Evolutionary conservation across 2,797 vertebrate genomes (phyloP).

Genomic region (Dermochelys coriacea): DNA sequence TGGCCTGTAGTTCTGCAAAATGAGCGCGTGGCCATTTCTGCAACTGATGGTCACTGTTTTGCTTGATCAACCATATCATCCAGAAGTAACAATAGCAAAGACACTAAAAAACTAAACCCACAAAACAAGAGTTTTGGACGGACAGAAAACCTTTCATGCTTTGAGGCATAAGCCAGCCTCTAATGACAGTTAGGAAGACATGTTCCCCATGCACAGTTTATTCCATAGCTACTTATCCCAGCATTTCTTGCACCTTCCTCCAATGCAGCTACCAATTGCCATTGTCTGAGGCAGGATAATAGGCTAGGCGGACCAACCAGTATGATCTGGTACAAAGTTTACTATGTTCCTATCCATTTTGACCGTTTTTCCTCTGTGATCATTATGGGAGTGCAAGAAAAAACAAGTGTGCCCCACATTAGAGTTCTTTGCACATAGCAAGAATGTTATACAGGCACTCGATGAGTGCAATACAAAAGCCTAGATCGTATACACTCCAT

Average conservation of each 20-base stretch:
- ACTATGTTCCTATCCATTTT: neutral
- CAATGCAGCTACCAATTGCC: neutral
- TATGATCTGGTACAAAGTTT: neutral
- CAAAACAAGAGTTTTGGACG: neutral
- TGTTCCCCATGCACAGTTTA: neutral
- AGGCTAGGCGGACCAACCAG: neutral
- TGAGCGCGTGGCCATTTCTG: neutral
- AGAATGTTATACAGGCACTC: neutral
- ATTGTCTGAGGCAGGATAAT: neutral
- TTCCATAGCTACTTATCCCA: neutral
- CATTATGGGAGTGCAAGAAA: neutral
- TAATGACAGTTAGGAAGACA: neutral
- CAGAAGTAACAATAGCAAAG: neutral
- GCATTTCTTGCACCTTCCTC: neutral
- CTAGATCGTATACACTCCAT: accelerated
- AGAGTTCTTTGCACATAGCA: neutral
- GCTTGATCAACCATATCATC: neutral
- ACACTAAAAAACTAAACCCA: neutral
- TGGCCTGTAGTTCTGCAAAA: neutral
- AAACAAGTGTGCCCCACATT: neutral
- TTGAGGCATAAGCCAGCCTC: neutral
- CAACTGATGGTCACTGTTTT: neutral
- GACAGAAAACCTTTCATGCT: neutral
- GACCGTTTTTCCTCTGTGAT: neutral
- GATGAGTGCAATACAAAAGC: neutral